Evolutionary conservation across 1,140 invertebrate species (phyloP), one percentile per base, ranked within the genome.

Genomic region (Drepana arcuata): DNA sequence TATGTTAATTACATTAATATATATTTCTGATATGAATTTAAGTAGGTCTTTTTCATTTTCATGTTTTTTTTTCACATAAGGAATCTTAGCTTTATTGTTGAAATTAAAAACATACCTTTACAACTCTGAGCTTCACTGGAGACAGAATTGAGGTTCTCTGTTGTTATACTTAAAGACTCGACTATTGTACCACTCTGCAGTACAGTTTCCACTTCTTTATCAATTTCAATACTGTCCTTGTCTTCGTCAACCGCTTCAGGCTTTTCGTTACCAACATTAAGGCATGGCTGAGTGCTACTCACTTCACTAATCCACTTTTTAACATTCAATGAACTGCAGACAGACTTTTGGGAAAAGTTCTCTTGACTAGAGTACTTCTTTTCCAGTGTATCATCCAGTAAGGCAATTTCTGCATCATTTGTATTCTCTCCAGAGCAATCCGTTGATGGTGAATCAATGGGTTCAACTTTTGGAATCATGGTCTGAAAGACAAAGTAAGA

Each of bases 221-320:
- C 78, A 49, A 82, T 82, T 39, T 82, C 75, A 29, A 82, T 55
- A 21, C 58, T 56, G 9, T 79, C 71, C 36, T 82, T 78, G 21
- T 78, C 73, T 30, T 77, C 63, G 23, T 74, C 66, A 7, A 40
- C 27, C 1, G 37, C 47, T 40, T 62, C 56, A 14, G 28, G 38
- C 54, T 80, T 80, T 0, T 77, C 78, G 45, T 52, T 62, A 2
- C 15, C 15, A 16, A 60, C 48, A 46, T 69, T 73, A 6, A 72
- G 41, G 37, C 70, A 71, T 15, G 74, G 71, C 25, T 79, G 78
- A n/a, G 78, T 82, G 42, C 77, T 78, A 30, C 59, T 78, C 1
- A 82, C 74, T 72, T 82, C 78, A 14, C 59, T 79, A 1, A 74
- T 70, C 63, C 74, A 75, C 34, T 75, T 79, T 28, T 73, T 81